These are phyloP conservation scores for Tribolium madens DNA, from an alignment of 1,140 invertebrate genomes.

Conservation along the genomic window DNA sequence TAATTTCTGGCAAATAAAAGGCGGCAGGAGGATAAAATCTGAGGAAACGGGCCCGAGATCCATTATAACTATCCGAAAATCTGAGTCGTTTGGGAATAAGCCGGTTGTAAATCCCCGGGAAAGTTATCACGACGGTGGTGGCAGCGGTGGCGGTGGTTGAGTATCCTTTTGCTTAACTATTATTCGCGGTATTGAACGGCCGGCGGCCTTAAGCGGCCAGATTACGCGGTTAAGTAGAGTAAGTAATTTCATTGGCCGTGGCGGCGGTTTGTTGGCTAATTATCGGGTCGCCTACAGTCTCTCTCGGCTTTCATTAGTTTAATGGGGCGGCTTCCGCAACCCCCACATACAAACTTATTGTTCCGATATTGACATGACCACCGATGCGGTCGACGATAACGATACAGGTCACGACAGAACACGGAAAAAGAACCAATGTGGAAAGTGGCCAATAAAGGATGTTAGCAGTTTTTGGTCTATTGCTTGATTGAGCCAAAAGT, in stretches of 20 bases:
- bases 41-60: slow-evolving; percentile 41
- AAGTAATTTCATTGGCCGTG: slow-evolving; percentile 59
- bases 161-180: slow-evolving; percentile 51
- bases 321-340: slow-evolving; percentile 51
- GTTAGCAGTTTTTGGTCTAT: too few relatives aligned
- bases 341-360: slow-evolving; percentile 39
- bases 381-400: slow-evolving; percentile 11
- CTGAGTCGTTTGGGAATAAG: slow-evolving; percentile 52
- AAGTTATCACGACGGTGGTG: slow-evolving; percentile 44
- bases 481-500: too few relatives aligned
- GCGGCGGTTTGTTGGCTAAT: slow-evolving; percentile 61
- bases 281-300: slow-evolving; percentile 58
- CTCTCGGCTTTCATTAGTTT: slow-evolving; percentile 59
- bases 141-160: slow-evolving; percentile 1
- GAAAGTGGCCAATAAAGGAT: too few relatives aligned
- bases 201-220: slow-evolving; percentile 52
- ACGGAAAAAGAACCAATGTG: neutral
- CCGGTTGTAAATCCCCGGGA: slow-evolving; percentile 50
- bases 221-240: slow-evolving; percentile 60
- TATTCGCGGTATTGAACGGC: slow-evolving; percentile 49
- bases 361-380: slow-evolving; percentile 44
- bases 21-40: slow-evolving; percentile 44
- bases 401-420: neutral
- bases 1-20: slow-evolving; percentile 46
- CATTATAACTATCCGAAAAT: slow-evolving; percentile 51